Percentiles rank a stretch among this genome's conserved stretches.
Conservation (phyloP, 2,113 vertebrate genomes). For the Cynoglossus semilaevis region DNA sequence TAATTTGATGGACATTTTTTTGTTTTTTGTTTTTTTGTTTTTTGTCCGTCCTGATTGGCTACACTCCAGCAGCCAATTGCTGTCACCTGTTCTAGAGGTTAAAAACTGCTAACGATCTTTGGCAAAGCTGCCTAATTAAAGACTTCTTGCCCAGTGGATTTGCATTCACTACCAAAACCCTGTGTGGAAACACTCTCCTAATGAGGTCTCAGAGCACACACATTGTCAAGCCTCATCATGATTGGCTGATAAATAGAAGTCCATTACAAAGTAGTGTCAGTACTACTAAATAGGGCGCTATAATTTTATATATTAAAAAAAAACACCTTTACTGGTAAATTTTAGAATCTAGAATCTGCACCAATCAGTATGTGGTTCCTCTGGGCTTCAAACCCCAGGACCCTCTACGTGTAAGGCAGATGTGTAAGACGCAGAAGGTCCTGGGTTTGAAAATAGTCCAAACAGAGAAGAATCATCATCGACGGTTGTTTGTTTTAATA, state of each 20-base stretch:
- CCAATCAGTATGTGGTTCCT: too few species aligned
- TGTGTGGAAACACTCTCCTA: conserved; percentile 1
- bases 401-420: too few species aligned
- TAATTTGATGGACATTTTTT: background rate
- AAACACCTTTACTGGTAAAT: too few species aligned
- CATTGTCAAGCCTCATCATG: background rate
- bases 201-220: conserved; percentile 11
- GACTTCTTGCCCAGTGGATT: conserved; percentile 23
- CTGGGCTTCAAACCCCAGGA: too few species aligned
- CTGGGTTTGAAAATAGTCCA: too few species aligned
- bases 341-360: too few species aligned
- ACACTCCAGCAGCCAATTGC: background rate
- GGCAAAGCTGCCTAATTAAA: conserved; percentile 42
- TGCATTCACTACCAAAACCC: conserved; percentile 6
- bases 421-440: too few species aligned
- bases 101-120: conserved; percentile 42
- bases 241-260: background rate
- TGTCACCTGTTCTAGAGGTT: conserved; percentile 19
- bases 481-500: background rate
- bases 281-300: background rate
- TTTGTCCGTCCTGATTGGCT: background rate
- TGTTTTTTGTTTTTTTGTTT: background rate
- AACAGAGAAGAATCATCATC: too few species aligned
- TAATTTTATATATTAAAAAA: background rate
- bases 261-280: background rate